phyloP scores from a whole-genome alignment of 1,140 invertebrate species.

The Galendromus occidentalis region DNA sequence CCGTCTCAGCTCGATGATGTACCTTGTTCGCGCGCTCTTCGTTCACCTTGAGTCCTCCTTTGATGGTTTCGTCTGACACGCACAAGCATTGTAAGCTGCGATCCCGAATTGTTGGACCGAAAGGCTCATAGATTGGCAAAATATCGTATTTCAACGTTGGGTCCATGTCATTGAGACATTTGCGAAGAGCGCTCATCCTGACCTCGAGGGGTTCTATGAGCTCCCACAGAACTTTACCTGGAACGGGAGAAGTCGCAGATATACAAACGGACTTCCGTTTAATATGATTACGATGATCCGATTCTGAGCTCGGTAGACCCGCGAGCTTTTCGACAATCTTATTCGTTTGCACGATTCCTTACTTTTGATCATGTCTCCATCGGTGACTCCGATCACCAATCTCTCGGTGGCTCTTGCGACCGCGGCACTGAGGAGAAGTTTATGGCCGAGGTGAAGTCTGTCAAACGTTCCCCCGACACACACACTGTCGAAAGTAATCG shows the following conservation, averaged over 20 bases:
- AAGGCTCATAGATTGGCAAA: slow-evolving; percentile 68
- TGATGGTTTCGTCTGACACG: slow-evolving; percentile 72
- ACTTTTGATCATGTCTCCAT: slow-evolving; percentile 65
- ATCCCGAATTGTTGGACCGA: slow-evolving; percentile 77
- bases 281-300: too few species aligned
- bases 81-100: slow-evolving; percentile 61
- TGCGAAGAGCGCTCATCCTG: slow-evolving; percentile 46
- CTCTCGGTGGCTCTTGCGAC: slow-evolving; percentile 46
- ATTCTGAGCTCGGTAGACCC: too few species aligned
- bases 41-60: slow-evolving; percentile 68
- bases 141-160: slow-evolving; percentile 50
- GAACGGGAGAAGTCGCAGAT: too few species aligned
- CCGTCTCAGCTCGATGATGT: too few species aligned
- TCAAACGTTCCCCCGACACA: slow-evolving; percentile 91
- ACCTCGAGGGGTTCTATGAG: slow-evolving; percentile 59
- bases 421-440: slow-evolving; percentile 73
- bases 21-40: slow-evolving; percentile 45
- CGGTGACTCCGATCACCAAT: slow-evolving; percentile 76
- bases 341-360: slow-evolving; percentile 28
- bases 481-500: slow-evolving; percentile 46
- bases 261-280: too few species aligned
- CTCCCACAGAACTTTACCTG: slow-evolving; percentile 72
- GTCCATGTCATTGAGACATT: slow-evolving; percentile 67
- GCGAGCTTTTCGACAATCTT: too few species aligned
- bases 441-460: slow-evolving; percentile 77